phyloP scores from a whole-genome alignment of 2,113 vertebrate species.

The Cyprinus carpio region DNA sequence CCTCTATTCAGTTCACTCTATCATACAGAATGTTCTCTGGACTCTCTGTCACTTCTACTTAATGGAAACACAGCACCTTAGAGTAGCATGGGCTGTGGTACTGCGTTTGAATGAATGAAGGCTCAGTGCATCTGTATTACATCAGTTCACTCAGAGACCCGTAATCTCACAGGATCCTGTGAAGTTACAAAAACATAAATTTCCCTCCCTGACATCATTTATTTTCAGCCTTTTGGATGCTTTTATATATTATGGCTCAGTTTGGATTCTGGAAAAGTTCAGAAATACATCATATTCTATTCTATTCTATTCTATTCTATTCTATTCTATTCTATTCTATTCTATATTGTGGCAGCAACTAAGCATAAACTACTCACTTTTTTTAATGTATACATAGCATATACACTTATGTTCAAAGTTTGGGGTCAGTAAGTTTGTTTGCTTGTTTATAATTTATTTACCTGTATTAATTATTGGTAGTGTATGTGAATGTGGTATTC shows the following conservation, averaged over 20 bases:
- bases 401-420: too few species aligned
- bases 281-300: too few species aligned
- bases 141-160: not conserved
- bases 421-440: too few species aligned
- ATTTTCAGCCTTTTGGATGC: not conserved
- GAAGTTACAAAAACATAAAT: not conserved
- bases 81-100: not conserved
- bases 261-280: not conserved
- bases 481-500: too few species aligned
- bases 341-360: too few species aligned
- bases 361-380: too few species aligned
- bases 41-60: not conserved
- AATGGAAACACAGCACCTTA: not conserved
- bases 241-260: not conserved
- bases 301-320: too few species aligned
- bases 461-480: too few species aligned
- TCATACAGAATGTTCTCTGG: not conserved
- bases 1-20: not conserved
- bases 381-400: too few species aligned
- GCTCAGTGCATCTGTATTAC: not conserved
- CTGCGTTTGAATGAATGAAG: not conserved
- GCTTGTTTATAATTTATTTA: too few species aligned
- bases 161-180: constrained; percentile 11
- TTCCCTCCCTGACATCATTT: not conserved
- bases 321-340: too few species aligned